phyloP scores from a whole-genome alignment of 2,113 vertebrate species.

The Alosa alosa region DNA sequence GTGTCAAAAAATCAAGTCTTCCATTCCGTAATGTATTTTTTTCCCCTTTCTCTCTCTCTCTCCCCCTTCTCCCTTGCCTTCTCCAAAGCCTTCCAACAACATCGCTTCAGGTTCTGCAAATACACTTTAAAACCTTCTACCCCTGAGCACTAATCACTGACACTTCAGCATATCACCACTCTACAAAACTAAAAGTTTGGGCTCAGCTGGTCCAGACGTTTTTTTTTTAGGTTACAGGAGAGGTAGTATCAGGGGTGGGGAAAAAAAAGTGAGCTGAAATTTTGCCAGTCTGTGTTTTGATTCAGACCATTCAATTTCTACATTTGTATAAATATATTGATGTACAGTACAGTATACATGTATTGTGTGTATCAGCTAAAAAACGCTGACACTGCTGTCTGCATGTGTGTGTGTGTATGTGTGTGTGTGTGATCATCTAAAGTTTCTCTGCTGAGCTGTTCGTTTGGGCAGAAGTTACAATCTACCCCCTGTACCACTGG shows the following conservation, averaged over 20 bases:
- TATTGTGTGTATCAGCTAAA: slow-evolving; percentile 52
- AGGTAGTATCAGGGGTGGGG: slow-evolving; percentile 34
- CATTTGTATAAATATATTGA: slow-evolving; percentile 28
- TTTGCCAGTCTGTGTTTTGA: slow-evolving; percentile 41
- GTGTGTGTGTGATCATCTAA: slow-evolving; percentile 41
- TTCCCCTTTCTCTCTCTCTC: slow-evolving; percentile 47
- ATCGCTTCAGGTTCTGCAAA: slow-evolving; percentile 61
- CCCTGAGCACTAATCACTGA: slow-evolving; percentile 58
- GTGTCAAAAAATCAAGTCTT: slow-evolving; percentile 53
- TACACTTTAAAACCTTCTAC: slow-evolving; percentile 43
- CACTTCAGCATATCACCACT: slow-evolving; percentile 61
- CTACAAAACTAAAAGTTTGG: slow-evolving; percentile 48
- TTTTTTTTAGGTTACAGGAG: slow-evolving; percentile 32
- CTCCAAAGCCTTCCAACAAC: slow-evolving; percentile 60
- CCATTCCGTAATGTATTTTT: slow-evolving; percentile 61
- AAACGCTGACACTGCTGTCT: slow-evolving; percentile 35
- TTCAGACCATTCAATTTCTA: slow-evolving; percentile 58
- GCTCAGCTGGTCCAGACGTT: slow-evolving; percentile 38
- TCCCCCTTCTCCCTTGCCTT: slow-evolving; percentile 13
- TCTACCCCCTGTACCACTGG: slow-evolving; percentile 41
- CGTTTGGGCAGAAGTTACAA: slow-evolving; percentile 57
- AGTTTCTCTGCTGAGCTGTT: slow-evolving; percentile 61
- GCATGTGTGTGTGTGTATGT: slow-evolving; percentile 28
- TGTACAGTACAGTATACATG: slow-evolving; percentile 17
- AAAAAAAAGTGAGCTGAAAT: slow-evolving; percentile 47